phyloP scores from a whole-genome alignment of 1,140 invertebrate species.

The Brachionus rotundiformis region DNA sequence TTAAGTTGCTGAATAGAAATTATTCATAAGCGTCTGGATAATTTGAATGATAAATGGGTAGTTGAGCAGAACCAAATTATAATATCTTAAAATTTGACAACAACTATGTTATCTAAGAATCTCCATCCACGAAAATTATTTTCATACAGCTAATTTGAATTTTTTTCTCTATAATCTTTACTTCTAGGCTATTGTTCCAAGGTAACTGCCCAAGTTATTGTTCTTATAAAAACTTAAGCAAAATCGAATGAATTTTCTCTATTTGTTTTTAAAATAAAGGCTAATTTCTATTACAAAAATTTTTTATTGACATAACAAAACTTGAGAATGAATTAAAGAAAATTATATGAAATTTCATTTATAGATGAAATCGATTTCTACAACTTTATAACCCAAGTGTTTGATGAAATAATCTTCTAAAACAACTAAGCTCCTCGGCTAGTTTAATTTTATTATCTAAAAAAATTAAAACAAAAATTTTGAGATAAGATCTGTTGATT shows the following conservation, averaged over 20 bases:
- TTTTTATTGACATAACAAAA: neutral
- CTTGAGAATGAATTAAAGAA: neutral
- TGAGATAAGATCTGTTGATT: conserved; percentile 37
- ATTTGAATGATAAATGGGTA: conserved; percentile 7
- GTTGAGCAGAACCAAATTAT: neutral
- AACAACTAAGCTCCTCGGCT: neutral
- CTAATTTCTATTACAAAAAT: too few species aligned
- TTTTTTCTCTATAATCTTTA: too few species aligned
- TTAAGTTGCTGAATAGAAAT: neutral
- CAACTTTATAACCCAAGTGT: neutral
- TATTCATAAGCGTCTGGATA: conserved; percentile 3
- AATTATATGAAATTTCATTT: neutral
- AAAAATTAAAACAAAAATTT: conserved; percentile 28
- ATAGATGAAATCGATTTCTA: neutral
- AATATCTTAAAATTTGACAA: neutral
- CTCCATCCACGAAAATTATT: too few species aligned
- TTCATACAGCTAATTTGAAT: too few species aligned
- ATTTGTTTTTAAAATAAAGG: neutral
- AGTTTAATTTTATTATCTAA: neutral
- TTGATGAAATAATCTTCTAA: neutral
- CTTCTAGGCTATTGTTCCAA: too few species aligned
- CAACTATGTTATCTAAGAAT: too few species aligned
- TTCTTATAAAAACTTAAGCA: neutral
- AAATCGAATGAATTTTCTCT: neutral
- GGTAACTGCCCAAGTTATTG: too few species aligned